Evolutionary conservation across 2,113 vertebrate species (phyloP), one percentile per base, ranked within the genome.

Genomic region (Entelurus aequoreus): DNA sequence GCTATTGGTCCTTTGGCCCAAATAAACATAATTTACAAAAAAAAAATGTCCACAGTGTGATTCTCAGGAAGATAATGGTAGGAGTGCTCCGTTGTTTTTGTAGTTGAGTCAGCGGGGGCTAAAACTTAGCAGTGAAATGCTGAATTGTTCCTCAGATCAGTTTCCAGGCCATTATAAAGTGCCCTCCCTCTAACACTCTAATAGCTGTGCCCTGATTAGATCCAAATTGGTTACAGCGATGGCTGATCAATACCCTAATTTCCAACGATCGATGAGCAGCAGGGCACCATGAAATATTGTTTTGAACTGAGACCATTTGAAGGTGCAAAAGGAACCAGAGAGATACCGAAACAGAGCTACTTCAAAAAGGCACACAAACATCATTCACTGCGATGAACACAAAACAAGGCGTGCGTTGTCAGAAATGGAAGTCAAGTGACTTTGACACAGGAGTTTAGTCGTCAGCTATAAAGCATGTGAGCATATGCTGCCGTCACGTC

Each of bases 211-310:
- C 3, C n/a, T 19, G 54, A 57, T 57, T 21, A 12, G 6, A 57
- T 57, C 54, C 38, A 19, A n/a, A 55, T 40, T 40, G 54, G 36
- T 16, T 16, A 40, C 15, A 10, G 38, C 9, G 19, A 42, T 12
- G 54, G 15, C 38, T 21, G n/a, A 42, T 57, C 54, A 19, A 57
- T 57, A 57, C 9, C 37, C 15, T 57, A 40, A 57, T 57, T 57
- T 57, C 54, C 54, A 10, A 57, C 38, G 42, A 57, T 57, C 54
- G 54, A 44, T 42, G 38, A 44, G 54, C 38, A 42, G 54, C 19
- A 11, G n/a, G 37, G n/a, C 8, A 38, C 54, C 10, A n/a, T 16
- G 15, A 56, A 56, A 56, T 56, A 56, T 42, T 38, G 36, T 54
- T 54, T 9, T 42, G n/a, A 28, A 40, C 15, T 40, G 9, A 56